Evolutionary conservation across 1,140 invertebrate genomes (phyloP).

Genomic region (Leptinotarsa texana): DNA sequence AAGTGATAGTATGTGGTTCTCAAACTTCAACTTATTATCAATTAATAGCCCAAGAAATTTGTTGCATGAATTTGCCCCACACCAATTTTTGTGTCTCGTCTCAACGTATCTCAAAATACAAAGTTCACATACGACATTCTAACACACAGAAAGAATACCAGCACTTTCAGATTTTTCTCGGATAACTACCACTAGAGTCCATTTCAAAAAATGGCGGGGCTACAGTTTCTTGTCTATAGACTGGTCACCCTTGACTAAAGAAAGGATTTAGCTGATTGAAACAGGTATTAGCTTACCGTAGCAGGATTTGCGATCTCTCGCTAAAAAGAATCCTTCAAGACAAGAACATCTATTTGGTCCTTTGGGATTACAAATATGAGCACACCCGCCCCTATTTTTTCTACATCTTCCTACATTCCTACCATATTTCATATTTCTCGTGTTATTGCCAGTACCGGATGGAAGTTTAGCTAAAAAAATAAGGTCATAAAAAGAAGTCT

Average conservation of each 20-base stretch:
- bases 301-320: not conserved
- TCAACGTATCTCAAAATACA: too few relatives aligned
- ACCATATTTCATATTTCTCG: not conserved
- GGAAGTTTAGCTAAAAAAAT: not conserved
- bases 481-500: too few relatives aligned
- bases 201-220: not conserved
- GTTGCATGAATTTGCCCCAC: too few relatives aligned
- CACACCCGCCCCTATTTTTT: not conserved
- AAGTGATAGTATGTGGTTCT: too few relatives aligned
- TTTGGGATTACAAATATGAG: constrained; percentile 18
- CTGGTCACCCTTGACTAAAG: not conserved
- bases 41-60: too few relatives aligned
- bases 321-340: constrained; percentile 14
- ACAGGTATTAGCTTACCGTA: not conserved
- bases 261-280: too few relatives aligned
- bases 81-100: too few relatives aligned
- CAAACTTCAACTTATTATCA: too few relatives aligned
- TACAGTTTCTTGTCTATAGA: not conserved
- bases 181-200: too few relatives aligned
- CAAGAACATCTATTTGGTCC: constrained; percentile 10
- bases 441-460: not conserved
- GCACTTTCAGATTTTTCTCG: too few relatives aligned
- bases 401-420: constrained; percentile 1
- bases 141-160: too few relatives aligned
- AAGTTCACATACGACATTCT: too few relatives aligned